These are phyloP conservation scores for Xiphias gladius DNA, from an alignment of 2,113 vertebrate genomes.

Conservation along the genomic window DNA sequence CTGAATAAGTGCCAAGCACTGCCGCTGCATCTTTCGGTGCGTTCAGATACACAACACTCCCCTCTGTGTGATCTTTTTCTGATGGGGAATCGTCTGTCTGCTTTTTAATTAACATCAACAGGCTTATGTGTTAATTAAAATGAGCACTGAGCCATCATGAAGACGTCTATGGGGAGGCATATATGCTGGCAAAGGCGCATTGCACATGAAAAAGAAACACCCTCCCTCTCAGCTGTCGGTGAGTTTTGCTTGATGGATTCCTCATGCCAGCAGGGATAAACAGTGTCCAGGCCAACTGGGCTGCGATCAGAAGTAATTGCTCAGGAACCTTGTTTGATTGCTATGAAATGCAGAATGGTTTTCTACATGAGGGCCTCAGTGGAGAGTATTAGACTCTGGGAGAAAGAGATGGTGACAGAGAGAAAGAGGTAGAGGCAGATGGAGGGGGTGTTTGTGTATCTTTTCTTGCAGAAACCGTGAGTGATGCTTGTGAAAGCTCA, in stretches of 20 bases:
- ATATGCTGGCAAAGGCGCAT: conserved; percentile 52
- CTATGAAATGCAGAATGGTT: conserved; percentile 60
- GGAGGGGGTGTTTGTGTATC: background rate
- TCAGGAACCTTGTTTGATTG: conserved; percentile 69
- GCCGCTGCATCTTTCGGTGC: conserved; percentile 6
- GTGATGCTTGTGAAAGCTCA: conserved; percentile 6
- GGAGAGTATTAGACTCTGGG: conserved; percentile 28
- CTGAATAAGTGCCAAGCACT: conserved; percentile 39
- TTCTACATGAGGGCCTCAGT: conserved; percentile 54
- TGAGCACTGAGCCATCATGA: conserved; percentile 68
- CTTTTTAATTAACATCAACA: conserved; percentile 84
- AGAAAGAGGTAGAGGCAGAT: conserved; percentile 7
- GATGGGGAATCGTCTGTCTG: conserved; percentile 73
- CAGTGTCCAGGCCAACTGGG: conserved; percentile 70
- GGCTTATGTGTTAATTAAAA: conserved; percentile 84
- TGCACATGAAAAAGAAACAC: conserved; percentile 61
- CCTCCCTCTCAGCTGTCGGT: conserved; percentile 45
- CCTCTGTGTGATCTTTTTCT: conserved; percentile 70
- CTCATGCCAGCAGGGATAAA: conserved; percentile 54
- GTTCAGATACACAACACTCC: conserved; percentile 29
- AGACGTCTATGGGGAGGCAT: conserved; percentile 74
- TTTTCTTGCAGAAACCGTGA: background rate
- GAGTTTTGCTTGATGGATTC: conserved; percentile 63
- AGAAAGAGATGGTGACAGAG: background rate
- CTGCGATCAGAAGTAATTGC: conserved; percentile 76